These are phyloP conservation scores for Tupiocoris notatus DNA, from an alignment of 2,888 invertebrate genomes.

Conservation along the genomic window DNA sequence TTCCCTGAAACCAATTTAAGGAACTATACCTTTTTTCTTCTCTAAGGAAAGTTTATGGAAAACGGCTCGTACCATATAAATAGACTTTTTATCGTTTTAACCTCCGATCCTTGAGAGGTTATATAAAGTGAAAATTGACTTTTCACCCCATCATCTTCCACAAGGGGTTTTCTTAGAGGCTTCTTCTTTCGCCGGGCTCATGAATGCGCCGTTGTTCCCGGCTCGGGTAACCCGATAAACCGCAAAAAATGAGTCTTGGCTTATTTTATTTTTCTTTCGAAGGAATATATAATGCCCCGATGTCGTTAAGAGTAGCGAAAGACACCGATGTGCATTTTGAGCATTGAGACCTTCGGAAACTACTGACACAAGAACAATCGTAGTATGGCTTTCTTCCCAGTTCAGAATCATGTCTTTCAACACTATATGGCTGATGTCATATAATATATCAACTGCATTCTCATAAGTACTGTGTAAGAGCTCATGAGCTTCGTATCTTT, in stretches of 20 bases:
- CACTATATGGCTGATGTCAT: too few species aligned
- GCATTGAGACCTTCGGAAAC: too few species aligned
- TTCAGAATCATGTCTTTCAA: too few species aligned
- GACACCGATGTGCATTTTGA: too few species aligned
- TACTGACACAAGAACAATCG: too few species aligned
- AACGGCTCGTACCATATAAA: background rate
- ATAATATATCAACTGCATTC: too few species aligned
- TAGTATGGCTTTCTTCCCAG: too few species aligned
- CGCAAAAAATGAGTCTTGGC: background rate
- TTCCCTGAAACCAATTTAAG: background rate
- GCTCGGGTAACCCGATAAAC: background rate
- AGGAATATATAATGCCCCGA: too few species aligned
- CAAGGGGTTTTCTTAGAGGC: background rate
- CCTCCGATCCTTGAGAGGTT: background rate
- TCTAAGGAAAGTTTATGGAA: background rate
- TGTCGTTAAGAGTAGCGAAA: too few species aligned
- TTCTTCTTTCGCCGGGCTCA: background rate
- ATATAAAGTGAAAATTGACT: slow-evolving; percentile 20
- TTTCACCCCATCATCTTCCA: background rate
- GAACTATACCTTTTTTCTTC: background rate
- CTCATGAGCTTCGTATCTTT: too few species aligned
- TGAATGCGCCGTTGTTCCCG: background rate
- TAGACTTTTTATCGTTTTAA: background rate
- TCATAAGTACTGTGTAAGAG: too few species aligned
- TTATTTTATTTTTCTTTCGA: background rate